Evolutionary conservation across 2,888 invertebrate genomes (phyloP), one percentile per base, ranked within the genome.

Genomic region (Drosophila acutilabella): DNA sequence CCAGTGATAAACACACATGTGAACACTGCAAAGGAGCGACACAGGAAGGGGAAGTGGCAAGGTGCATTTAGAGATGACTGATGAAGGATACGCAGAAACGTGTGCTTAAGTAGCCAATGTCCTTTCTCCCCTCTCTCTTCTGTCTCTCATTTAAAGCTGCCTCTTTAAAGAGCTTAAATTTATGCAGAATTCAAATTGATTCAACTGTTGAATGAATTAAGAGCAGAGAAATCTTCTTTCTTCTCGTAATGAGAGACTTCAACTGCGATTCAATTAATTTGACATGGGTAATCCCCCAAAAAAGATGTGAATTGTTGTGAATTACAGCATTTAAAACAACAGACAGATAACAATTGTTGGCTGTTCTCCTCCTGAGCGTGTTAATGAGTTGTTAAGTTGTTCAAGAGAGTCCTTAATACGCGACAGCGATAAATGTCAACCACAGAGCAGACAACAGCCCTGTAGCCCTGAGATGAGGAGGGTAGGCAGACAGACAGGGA

Each of bases 311-410:
- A 65, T 77, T 74, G 74, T 67, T 74, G 66, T 60, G 59, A 78
- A 73, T 81, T 75, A 88, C 80, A 69, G 57, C 68, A 64, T 52
- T 79, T 81, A 67, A 86, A 70, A 57, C 52, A 53, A 52, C 14
- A 44, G 56, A 44, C 14, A 44, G 56, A 52, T 13, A 44, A 69
- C 81, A 79, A 74, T 71, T 78, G 81, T 81, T 74, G 81, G 44
- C 51, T 64, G 68, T 51, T 44, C 33, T 54, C 30, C 42, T 42
- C 13, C 41, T 70, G 80, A 69, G 68, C 62, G 71, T 86, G 89
- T 83, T 86, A 82, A 82, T 82, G 88, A 85, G 81, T 80, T 83
- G 83, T 86, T 83, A 86, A 88, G 73, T 88, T 82, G 70, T 50
- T 56, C 81, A 48, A 72, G 64, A 80, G 84, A 67, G 68, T 67